Evolutionary conservation across 2,797 vertebrate genomes (phyloP).

Genomic region (Nannoperca australis): DNA sequence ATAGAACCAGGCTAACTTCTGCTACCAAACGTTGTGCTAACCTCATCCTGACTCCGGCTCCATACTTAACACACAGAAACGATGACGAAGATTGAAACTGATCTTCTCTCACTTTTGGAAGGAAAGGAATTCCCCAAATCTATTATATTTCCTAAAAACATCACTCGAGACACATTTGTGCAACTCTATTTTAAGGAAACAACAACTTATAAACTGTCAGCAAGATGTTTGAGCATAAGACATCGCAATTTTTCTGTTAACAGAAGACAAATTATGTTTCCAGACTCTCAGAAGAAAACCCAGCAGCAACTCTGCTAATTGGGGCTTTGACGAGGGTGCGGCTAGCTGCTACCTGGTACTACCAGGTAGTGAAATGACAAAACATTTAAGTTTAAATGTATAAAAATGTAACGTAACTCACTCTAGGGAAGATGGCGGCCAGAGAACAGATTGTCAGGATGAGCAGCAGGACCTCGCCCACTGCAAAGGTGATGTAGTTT

Average conservation of each 20-base stretch:
- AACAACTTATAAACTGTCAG: not conserved
- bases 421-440: conserved; percentile 95
- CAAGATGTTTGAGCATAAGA: not conserved
- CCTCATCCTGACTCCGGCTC: not conserved
- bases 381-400: not conserved
- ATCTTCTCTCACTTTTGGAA: not conserved
- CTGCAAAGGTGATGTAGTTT: conserved; percentile 93
- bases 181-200: not conserved
- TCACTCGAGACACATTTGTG: not conserved
- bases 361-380: not conserved
- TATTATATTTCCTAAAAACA: not conserved
- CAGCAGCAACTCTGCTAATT: not conserved
- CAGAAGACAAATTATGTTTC: not conserved
- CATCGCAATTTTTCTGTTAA: not conserved
- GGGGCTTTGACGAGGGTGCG: not conserved
- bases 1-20: not conserved
- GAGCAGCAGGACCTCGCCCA: conserved; percentile 92
- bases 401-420: conserved; percentile 74
- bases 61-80: not conserved
- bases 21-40: not conserved
- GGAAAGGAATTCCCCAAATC: not conserved
- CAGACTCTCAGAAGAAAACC: not conserved
- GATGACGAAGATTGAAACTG: not conserved
- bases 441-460: conserved; percentile 93
- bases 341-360: not conserved